Evolutionary conservation across 2,113 vertebrate genomes (phyloP), one percentile per base, ranked within the genome.

Genomic region (Gymnobelideus leadbeateri): DNA sequence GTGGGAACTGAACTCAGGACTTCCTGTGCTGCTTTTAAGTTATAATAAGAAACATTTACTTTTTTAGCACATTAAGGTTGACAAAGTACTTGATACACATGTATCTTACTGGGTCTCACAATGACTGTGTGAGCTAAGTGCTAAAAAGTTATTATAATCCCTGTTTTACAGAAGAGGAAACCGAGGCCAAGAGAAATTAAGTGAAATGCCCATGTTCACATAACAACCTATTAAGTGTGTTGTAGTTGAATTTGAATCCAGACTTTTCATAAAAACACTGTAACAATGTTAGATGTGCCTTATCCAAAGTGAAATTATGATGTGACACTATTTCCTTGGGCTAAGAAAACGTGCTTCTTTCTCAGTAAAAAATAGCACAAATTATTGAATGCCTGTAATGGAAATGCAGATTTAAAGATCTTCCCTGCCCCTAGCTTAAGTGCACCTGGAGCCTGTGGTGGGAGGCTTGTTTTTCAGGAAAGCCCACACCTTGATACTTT

Each of bases 271-370:
- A 43, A 84, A 68, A 84, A 23, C 31, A n/a, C 4, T n/a, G 3
- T 37, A n/a, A 77, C 37, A 8, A 19, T 61, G 28, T 8, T 47
- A 2, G 8, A 28, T 37, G 10, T 94, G 9, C 25, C 24, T 97
- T 95, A 93, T 96, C 47, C 92, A 93, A 93, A 77, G 19, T 51
- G 51, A 51, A 21, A 91, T 89, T 95, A 95, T 97, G 94, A 96
- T 90, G 54, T 55, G 47, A 28, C 89, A 50, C 90, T 95, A 52
- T 21, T 91, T 90, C 90, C 95, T 51, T 90, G 50, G 93, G 50
- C 31, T 95, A 96, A 96, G 92, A 93, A 97, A 95, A 23, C 89
- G 50, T 31, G 21, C 28, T 91, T 46, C 37, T 92, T n/a, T 93
- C 94, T 89, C 93, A 90, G 94, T 61, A 95, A 91, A 93, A 92